phyloP scores from a whole-genome alignment of 1,140 invertebrate genomes.

The Mizuhopecten yessoensis region DNA sequence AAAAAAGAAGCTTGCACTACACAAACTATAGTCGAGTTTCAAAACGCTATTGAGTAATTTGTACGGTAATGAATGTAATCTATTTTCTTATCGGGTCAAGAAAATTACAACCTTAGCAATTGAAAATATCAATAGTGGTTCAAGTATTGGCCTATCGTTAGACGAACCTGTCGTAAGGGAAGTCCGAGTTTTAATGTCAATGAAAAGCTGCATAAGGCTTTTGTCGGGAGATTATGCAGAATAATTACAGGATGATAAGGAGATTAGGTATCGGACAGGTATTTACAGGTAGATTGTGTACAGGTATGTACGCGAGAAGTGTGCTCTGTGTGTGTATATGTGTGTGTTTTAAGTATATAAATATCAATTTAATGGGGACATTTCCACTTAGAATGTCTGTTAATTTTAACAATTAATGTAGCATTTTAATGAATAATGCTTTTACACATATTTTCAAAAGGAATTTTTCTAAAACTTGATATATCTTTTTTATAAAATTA shows the following conservation, averaged over 20 bases:
- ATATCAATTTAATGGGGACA: no score
- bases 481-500: no score
- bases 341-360: background rate
- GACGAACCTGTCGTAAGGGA: background rate
- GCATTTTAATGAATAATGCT: no score
- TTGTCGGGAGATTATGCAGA: background rate
- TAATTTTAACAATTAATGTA: no score
- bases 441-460: no score
- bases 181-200: slow-evolving; percentile 4
- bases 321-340: background rate
- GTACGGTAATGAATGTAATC: no score
- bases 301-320: background rate
- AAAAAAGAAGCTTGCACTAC: background rate
- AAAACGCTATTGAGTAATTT: background rate
- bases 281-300: slow-evolving; percentile 34
- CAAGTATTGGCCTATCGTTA: slow-evolving; percentile 18
- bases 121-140: background rate
- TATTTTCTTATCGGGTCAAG: background rate
- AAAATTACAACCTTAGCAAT: background rate
- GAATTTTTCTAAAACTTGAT: no score
- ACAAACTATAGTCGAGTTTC: background rate
- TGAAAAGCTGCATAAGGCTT: background rate
- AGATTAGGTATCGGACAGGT: slow-evolving; percentile 4
- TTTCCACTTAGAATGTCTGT: no score
- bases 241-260: slow-evolving; percentile 18